A percentile compares a stretch with the other conserved stretches of the same genome.
phyloP scores from a whole-genome alignment of 2,113 vertebrate genomes.

The Lamprotornis superbus region DNA sequence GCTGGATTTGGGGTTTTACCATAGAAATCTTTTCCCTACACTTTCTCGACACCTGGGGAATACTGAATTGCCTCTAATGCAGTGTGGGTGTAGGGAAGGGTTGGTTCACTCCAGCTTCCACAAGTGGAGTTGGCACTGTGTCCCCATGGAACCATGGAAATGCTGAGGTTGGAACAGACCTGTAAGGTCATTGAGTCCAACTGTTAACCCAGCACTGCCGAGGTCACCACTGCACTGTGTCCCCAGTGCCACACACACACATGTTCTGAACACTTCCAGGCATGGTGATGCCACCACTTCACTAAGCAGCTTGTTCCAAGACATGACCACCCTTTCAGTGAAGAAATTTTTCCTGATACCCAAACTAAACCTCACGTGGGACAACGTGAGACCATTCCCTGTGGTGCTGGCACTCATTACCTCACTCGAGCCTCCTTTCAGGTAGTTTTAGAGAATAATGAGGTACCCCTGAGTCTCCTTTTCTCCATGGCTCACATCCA shows the following conservation, averaged over 20 bases:
- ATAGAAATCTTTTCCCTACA: not conserved
- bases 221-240: not conserved
- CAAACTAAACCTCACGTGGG: not conserved
- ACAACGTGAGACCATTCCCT: not conserved
- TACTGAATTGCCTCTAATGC: not conserved
- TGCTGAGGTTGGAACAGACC: not conserved
- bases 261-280: not conserved
- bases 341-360: not conserved
- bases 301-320: not conserved
- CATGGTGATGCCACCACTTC: not conserved
- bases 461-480: not conserved
- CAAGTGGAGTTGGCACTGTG: accelerated
- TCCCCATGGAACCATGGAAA: not conserved
- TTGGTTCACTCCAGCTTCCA: not conserved
- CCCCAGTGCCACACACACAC: not conserved
- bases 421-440: not conserved
- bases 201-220: not conserved
- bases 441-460: not conserved
- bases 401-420: not conserved
- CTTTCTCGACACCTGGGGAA: not conserved
- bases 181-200: not conserved
- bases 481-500: not conserved
- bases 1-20: not conserved
- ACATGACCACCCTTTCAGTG: not conserved
- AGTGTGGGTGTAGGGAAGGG: not conserved